A percentile compares a stretch with the other conserved stretches of the same genome.
Conservation (phyloP, 2,113 vertebrate genomes). For the Syrmaticus mikado region DNA sequence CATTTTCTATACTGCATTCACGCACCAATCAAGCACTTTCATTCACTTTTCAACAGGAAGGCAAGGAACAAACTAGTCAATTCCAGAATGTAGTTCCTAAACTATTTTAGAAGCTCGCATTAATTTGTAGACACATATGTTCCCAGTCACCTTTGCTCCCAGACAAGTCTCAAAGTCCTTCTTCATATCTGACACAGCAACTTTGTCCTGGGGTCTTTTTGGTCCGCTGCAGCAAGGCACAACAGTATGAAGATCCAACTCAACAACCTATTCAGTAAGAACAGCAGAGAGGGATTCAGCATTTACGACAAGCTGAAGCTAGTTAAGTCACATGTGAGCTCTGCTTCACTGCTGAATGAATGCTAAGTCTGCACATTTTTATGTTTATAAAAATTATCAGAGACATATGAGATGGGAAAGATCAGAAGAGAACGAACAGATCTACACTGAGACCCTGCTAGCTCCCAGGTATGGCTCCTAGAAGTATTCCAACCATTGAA, state of each 20-base stretch:
- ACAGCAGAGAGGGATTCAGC: neutral
- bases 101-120: neutral
- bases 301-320: neutral
- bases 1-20: neutral
- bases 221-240: conserved; percentile 97
- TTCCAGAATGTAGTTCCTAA: rapidly evolving
- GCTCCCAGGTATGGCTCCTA: neutral
- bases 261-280: conserved; percentile 77
- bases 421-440: neutral
- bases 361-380: neutral
- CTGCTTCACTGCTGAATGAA: neutral
- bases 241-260: conserved; percentile 88
- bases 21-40: neutral
- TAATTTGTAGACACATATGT: neutral
- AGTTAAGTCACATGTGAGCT: neutral
- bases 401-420: neutral
- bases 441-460: neutral
- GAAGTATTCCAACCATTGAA: neutral
- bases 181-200: conserved; percentile 92
- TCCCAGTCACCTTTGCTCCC: conserved; percentile 86
- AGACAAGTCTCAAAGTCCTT: conserved; percentile 91
- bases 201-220: conserved; percentile 95
- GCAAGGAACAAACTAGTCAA: neutral
- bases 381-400: neutral
- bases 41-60: neutral